phyloP scores from a whole-genome alignment of 2,113 vertebrate species.

The Oxyura jamaicensis region DNA sequence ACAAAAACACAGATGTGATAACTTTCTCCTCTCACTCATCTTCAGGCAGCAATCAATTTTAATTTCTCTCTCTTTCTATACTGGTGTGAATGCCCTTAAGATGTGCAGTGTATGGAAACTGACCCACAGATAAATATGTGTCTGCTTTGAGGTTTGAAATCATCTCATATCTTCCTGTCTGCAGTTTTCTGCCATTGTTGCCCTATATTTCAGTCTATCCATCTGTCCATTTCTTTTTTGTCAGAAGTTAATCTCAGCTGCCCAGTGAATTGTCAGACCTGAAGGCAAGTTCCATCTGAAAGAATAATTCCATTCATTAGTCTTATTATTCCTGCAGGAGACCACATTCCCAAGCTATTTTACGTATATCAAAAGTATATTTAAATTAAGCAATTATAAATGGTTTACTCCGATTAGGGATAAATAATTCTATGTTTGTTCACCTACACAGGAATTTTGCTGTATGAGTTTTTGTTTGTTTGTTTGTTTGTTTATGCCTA shows the following conservation, averaged over 20 bases:
- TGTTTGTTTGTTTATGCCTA: background rate
- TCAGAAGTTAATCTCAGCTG: background rate
- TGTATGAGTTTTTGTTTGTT: background rate
- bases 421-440: background rate
- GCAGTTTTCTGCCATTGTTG: background rate
- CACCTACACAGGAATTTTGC: background rate
- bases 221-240: background rate
- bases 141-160: background rate
- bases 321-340: background rate
- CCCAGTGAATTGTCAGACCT: background rate
- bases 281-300: background rate
- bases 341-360: background rate
- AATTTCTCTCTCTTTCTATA: constrained; percentile 6
- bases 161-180: background rate
- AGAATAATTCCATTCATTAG: background rate
- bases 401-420: background rate
- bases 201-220: background rate
- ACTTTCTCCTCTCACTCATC: constrained; percentile 31
- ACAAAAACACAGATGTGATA: constrained; percentile 1
- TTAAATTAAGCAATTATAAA: background rate
- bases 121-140: background rate
- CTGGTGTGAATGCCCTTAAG: background rate
- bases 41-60: constrained; percentile 48
- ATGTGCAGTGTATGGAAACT: background rate
- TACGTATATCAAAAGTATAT: background rate